Percentiles rank a stretch among this genome's conserved stretches.
Evolutionary conservation across 1,140 invertebrate genomes (phyloP).

Genomic region (Anadara kagoshimensis): DNA sequence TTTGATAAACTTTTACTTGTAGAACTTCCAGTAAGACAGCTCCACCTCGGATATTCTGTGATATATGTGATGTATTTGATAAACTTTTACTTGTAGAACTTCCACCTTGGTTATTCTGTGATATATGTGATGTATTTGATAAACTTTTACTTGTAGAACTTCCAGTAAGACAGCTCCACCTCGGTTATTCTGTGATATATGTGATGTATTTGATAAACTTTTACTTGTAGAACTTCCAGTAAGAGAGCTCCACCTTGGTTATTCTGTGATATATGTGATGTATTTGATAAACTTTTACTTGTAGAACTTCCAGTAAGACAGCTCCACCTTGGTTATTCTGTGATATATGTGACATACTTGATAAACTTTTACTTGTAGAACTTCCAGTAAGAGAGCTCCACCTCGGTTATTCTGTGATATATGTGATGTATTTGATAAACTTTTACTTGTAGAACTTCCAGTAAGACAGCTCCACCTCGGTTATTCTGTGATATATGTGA

Average conservation of each 20-base stretch:
- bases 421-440: too few relatives aligned
- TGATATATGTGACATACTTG: conserved; percentile 97
- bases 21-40: conserved; percentile 55
- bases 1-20: conserved; percentile 19
- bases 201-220: too few relatives aligned
- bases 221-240: conserved; percentile 53
- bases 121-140: conserved; percentile 72
- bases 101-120: conserved; percentile 89
- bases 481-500: conserved; percentile 86
- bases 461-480: conserved; percentile 75
- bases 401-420: conserved; percentile 91
- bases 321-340: conserved; percentile 86
- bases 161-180: conserved; percentile 66
- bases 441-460: conserved; percentile 52
- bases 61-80: conserved; percentile 72
- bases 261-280: conserved; percentile 84
- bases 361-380: conserved; percentile 39
- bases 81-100: conserved; percentile 55
- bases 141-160: conserved; percentile 55
- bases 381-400: conserved; percentile 55
- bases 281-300: too few relatives aligned
- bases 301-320: conserved; percentile 52
- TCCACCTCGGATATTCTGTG: conserved; percentile 89
- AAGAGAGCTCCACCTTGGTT: conserved; percentile 78
- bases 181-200: conserved; percentile 89